Evolutionary conservation across 2,113 vertebrate genomes (phyloP).

Genomic region (Poeciliopsis prolifica): DNA sequence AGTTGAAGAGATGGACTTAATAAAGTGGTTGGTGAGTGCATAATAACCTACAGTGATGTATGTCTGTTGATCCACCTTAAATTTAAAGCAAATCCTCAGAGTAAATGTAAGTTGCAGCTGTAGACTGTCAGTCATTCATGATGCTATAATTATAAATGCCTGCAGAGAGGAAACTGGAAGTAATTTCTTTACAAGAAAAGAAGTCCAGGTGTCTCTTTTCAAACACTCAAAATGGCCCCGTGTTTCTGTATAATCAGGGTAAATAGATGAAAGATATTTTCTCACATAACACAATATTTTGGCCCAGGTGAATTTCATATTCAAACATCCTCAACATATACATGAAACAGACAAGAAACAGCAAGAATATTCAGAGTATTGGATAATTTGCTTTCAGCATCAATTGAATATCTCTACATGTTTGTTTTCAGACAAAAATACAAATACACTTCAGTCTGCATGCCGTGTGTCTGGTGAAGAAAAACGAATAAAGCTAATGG

Average conservation of each 20-base stretch:
- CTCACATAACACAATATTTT: background rate
- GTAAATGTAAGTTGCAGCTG: background rate
- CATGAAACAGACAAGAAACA: background rate
- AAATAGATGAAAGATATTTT: no score
- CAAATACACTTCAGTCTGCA: background rate
- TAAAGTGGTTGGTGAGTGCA: background rate
- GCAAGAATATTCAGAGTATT: background rate
- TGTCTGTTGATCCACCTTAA: background rate
- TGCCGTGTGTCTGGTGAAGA: background rate
- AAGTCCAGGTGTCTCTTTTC: background rate
- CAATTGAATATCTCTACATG: background rate
- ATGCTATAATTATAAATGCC: background rate
- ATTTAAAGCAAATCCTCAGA: background rate
- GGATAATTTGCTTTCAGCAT: background rate
- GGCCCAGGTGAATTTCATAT: background rate
- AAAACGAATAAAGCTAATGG: background rate
- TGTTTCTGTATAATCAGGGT: background rate
- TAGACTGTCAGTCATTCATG: background rate
- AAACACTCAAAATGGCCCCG: background rate
- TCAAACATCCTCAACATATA: background rate
- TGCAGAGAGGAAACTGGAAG: background rate
- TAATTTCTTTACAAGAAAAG: background rate
- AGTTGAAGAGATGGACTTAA: background rate
- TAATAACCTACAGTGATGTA: background rate
- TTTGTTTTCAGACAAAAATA: background rate